Conservation (phyloP, 2,888 invertebrate genomes). For the Andrena praecox region DNA sequence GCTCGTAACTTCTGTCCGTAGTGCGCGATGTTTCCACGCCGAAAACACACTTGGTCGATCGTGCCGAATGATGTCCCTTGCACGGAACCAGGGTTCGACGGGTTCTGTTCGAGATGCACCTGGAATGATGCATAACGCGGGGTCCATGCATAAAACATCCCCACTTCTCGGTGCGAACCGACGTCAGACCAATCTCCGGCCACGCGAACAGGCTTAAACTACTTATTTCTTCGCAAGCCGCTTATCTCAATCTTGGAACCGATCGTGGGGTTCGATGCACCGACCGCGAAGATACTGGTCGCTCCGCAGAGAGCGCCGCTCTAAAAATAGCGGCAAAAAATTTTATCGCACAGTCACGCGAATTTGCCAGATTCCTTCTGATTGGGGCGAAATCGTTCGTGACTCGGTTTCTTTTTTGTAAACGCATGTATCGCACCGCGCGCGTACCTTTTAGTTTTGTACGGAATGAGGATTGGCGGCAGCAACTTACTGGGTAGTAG, state of each 20-base stretch:
- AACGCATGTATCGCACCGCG: neutral
- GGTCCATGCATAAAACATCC: constrained; percentile 69
- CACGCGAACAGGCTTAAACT: constrained; percentile 75
- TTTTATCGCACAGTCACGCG: constrained; percentile 57
- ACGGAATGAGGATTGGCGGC: neutral
- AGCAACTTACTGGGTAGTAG: too few species aligned
- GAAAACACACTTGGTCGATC: constrained; percentile 20
- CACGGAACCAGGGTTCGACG: constrained; percentile 66
- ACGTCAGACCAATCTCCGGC: constrained; percentile 72
- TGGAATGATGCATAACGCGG: constrained; percentile 68
- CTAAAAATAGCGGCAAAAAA: constrained; percentile 64
- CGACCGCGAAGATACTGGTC: constrained; percentile 50
- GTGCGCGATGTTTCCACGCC: neutral
- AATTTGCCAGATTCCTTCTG: constrained; percentile 55
- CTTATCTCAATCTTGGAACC: constrained; percentile 71
- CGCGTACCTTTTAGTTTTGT: neutral
- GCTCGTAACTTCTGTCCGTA: neutral
- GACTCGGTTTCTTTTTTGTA: constrained; percentile 10
- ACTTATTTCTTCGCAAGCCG: constrained; percentile 75
- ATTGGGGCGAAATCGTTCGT: constrained; percentile 51
- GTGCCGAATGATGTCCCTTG: constrained; percentile 33
- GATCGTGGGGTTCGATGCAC: constrained; percentile 69
- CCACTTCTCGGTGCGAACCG: constrained; percentile 63
- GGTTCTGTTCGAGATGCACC: constrained; percentile 68
- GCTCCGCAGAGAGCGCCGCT: constrained; percentile 40